Evolutionary conservation across 2,113 vertebrate genomes (phyloP), one percentile per base, ranked within the genome.

Genomic region (Abramis brama): DNA sequence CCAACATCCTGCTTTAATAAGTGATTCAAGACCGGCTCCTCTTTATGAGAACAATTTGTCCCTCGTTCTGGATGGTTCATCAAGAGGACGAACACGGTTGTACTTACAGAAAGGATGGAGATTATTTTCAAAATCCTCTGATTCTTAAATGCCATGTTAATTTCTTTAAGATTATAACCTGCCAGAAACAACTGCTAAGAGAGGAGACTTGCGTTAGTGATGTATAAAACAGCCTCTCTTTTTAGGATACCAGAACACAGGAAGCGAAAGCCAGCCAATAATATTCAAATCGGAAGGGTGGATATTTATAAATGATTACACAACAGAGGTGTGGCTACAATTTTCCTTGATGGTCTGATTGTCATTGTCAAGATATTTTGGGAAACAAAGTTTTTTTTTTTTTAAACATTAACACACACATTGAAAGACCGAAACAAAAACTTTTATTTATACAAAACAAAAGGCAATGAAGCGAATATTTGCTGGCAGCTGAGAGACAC

Each of bases 1-100:
- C 33, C 66, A 23, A 88, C 90, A 39, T 79, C 39, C 60, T 84
- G 83, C 33, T 70, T 85, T 4, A 39, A 88, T 7, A 87, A 82
- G 11, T 87, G 75, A 5, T 23, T 13, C 7, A 85, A 70, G 21
- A 78, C 77, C 23, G 74, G 9, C 50, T 79, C 13, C 2, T 85
- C 5, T 6, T n/a, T 52, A 1, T 78, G 30, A 17, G 88, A 36
- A 77, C 87, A 91, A 27, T 50, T 6, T 1, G 9, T 71, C 36
- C 25, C 66, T 27, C 2, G 52, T 33, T 33, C 50, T 12, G 21
- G 13, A 70, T 6, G n/a, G 36, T 8, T n/a, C 39, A n/a, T n/a
- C n/a, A 91, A 5, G 59, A 90, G 0, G 5, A 90, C 39, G 15
- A 0, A 87, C 21, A 92, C 1, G 0, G 79, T 45, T 19, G 27